Evolutionary conservation across 2,113 vertebrate species (phyloP).

Genomic region (Puntigrus tetrazona): DNA sequence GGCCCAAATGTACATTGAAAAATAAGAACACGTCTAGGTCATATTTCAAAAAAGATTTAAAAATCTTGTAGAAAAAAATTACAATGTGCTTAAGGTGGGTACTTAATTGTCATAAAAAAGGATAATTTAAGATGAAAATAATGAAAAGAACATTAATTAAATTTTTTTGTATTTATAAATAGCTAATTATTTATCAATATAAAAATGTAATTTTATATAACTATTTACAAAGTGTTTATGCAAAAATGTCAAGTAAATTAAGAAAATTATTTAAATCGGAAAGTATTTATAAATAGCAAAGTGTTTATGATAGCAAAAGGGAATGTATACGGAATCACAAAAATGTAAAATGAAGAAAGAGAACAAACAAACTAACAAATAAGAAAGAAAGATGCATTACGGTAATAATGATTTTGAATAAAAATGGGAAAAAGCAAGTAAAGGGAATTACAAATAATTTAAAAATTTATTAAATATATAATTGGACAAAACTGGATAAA

Average conservation of each 20-base stretch:
- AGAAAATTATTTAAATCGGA: background rate
- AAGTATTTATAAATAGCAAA: background rate
- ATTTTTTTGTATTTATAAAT: no score
- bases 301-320: background rate
- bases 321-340: background rate
- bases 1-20: background rate
- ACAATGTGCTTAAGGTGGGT: background rate
- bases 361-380: background rate
- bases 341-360: background rate
- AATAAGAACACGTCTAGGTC: background rate
- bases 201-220: no score
- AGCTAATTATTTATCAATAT: no score
- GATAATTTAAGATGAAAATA: no score
- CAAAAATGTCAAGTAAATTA: no score
- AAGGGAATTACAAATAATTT: background rate
- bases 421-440: background rate
- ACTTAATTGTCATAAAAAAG: no score
- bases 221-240: no score
- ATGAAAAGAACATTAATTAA: no score
- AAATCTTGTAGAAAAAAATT: background rate
- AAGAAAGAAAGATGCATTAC: no score
- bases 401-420: no score
- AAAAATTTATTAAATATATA: background rate
- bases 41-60: no score
- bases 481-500: no score